Conservation (phyloP, 2,113 vertebrate species). For the Tragelaphus scriptus region DNA sequence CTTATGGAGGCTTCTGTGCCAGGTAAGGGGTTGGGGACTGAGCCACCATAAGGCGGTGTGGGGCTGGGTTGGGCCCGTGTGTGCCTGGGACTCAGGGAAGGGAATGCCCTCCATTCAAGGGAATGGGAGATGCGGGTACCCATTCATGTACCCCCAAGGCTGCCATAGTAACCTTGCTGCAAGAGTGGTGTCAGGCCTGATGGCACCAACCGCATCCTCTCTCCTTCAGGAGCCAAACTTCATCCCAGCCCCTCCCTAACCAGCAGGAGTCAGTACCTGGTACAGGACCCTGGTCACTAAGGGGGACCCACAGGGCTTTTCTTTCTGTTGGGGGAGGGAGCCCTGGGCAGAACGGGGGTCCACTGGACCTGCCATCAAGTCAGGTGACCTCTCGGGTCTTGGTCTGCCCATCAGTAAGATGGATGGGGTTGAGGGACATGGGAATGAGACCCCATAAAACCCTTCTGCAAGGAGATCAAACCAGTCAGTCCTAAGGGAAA, state of each 20-base stretch:
- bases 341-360: not conserved
- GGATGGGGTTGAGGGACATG: not conserved
- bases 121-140: not conserved
- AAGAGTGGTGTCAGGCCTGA: not conserved
- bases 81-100: not conserved
- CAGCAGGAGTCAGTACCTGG: not conserved
- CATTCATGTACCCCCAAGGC: not conserved
- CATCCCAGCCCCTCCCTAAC: not conserved
- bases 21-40: rapidly evolving
- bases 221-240: not conserved
- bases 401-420: not conserved
- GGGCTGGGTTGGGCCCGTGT: not conserved
- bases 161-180: not conserved
- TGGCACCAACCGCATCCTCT: not conserved
- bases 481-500: not conserved
- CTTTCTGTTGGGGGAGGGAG: not conserved
- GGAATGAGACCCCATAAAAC: not conserved
- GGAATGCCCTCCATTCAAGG: not conserved
- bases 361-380: not conserved
- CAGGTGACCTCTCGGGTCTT: not conserved
- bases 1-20: not conserved
- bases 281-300: not conserved
- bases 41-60: not conserved
- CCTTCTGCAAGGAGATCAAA: not conserved
- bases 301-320: not conserved